Conservation (phyloP, 2,113 vertebrate genomes). For the Odocoileus virginianus region DNA sequence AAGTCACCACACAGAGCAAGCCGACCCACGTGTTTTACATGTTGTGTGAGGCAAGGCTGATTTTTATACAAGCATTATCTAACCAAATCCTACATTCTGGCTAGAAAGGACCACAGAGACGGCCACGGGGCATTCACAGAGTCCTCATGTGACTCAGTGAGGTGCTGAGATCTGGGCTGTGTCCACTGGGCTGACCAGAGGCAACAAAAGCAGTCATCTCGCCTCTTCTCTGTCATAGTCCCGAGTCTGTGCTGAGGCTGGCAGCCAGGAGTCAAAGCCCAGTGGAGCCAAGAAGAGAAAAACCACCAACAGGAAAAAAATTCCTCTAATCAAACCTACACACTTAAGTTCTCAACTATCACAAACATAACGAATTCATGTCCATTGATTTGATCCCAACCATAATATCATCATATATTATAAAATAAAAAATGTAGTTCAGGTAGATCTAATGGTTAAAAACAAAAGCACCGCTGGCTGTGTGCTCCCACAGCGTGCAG, state of each 20-base stretch:
- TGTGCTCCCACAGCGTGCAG: background rate
- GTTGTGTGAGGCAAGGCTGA: accelerated
- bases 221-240: background rate
- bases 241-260: background rate
- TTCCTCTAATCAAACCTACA: too few species aligned
- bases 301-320: too few species aligned
- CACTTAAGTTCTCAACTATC: accelerated
- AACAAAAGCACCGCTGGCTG: background rate
- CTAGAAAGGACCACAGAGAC: background rate
- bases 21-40: accelerated
- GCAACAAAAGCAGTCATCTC: accelerated
- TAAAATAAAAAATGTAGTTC: background rate
- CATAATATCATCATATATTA: accelerated
- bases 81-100: background rate
- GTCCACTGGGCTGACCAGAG: background rate
- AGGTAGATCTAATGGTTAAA: background rate
- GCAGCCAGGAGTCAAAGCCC: background rate
- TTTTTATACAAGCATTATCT: accelerated
- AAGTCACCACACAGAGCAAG: background rate
- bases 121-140: accelerated
- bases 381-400: background rate
- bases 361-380: accelerated
- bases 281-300: background rate
- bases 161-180: accelerated
- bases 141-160: accelerated